Percentiles rank a stretch among this genome's conserved stretches.
These are phyloP conservation scores for Drosophila engyochracea DNA, from an alignment of 2,888 invertebrate genomes.

Conservation along the genomic window DNA sequence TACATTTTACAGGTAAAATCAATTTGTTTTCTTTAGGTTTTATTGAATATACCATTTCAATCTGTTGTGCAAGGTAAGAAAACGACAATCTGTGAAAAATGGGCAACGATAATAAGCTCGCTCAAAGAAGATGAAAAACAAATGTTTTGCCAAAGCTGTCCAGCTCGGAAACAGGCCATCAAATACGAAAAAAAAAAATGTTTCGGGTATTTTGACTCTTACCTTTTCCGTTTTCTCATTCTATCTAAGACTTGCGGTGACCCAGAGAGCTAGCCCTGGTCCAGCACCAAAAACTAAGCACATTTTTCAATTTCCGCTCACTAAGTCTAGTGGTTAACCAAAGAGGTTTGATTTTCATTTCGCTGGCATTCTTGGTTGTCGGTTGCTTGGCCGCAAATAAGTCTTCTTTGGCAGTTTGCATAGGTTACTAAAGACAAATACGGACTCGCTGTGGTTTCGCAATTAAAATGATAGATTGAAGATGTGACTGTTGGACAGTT, in stretches of 20 bases:
- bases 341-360: constrained; percentile 25
- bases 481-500: constrained; percentile 1
- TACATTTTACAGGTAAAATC: neutral
- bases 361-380: constrained; percentile 7
- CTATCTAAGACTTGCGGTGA: constrained; percentile 55
- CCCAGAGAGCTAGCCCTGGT: constrained; percentile 38
- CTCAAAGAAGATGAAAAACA: constrained; percentile 28
- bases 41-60: neutral
- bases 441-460: constrained; percentile 28
- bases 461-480: constrained; percentile 22
- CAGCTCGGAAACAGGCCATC: neutral
- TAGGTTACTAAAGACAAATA: constrained; percentile 22
- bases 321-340: constrained; percentile 63
- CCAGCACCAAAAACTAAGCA: constrained; percentile 43
- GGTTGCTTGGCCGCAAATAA: constrained; percentile 3
- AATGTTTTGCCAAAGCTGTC: constrained; percentile 52
- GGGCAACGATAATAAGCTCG: constrained; percentile 37
- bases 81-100: constrained; percentile 50
- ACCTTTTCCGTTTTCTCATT: constrained; percentile 2
- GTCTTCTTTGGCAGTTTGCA: constrained; percentile 22
- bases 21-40: neutral
- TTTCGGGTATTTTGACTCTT: neutral
- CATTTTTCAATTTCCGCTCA: constrained; percentile 77
- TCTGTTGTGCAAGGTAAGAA: constrained; percentile 1
- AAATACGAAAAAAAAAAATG: neutral